A percentile compares a stretch with the other conserved stretches of the same genome.
These are phyloP conservation scores for Platyura marginata DNA, from an alignment of 1,140 invertebrate species.

Conservation along the genomic window DNA sequence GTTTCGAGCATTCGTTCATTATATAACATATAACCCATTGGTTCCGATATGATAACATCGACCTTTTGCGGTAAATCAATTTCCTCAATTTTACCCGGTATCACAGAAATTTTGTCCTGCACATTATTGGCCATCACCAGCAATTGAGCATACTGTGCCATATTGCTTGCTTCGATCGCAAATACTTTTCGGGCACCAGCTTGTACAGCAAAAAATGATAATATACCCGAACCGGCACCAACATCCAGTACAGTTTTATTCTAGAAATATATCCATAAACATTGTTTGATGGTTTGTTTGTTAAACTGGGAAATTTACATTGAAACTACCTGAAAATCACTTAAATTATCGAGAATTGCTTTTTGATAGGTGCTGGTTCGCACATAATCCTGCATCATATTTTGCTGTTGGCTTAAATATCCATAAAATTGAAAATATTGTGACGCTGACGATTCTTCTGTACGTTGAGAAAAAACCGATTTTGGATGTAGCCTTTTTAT, in stretches of 20 bases:
- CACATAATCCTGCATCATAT: conserved; percentile 99
- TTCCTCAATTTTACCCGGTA: conserved; percentile 98
- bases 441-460: conserved; percentile 91
- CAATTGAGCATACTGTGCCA: conserved; percentile 90
- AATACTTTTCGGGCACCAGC: conserved; percentile 94
- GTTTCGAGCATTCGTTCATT: conserved; percentile 99
- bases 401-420: conserved; percentile 97
- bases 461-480: conserved; percentile 87
- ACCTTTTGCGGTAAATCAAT: conserved; percentile 87
- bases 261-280: conserved; percentile 13
- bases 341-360: conserved; percentile 83
- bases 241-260: conserved; percentile 92
- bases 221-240: conserved; percentile 89
- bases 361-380: conserved; percentile 95
- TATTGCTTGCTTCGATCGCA: conserved; percentile 95
- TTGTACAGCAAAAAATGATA: conserved; percentile 97
- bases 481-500: conserved; percentile 56
- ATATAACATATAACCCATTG: conserved; percentile 99
- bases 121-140: conserved; percentile 83
- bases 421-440: conserved; percentile 99
- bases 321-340: conserved; percentile 75
- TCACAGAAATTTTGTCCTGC: conserved; percentile 70
- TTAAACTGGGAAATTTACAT: no score
- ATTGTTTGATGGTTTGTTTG: neutral
- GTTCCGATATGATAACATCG: conserved; percentile 96